Evolutionary conservation across 2,888 invertebrate genomes (phyloP).

Genomic region (Malthinus seriepunctatus): DNA sequence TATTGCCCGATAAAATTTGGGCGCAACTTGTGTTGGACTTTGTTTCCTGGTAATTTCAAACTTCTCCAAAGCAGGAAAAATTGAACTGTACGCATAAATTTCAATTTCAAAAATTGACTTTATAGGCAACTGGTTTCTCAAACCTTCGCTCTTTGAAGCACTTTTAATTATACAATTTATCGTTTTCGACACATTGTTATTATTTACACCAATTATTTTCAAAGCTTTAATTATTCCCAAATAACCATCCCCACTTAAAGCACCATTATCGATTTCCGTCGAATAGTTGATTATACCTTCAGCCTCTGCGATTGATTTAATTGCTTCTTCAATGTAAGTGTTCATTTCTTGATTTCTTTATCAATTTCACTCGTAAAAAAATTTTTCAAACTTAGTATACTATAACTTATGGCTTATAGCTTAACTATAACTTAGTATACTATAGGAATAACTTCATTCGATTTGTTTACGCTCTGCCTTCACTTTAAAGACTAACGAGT

Average conservation of each 20-base stretch:
- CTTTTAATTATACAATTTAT: slow-evolving; percentile 12
- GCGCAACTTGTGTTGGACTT: slow-evolving; percentile 11
- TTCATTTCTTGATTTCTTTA: no score
- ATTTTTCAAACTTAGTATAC: no score
- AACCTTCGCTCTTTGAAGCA: background rate
- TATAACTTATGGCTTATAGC: no score
- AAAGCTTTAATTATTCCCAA: background rate
- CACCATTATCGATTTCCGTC: background rate
- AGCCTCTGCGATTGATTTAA: no score
- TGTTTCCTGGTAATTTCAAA: slow-evolving; percentile 27
- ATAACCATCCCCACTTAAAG: background rate
- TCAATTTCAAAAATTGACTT: slow-evolving; percentile 29
- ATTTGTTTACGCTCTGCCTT: no score
- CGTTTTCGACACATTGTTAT: background rate
- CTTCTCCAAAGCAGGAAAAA: slow-evolving; percentile 26
- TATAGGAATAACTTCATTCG: no score
- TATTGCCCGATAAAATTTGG: slow-evolving; percentile 26
- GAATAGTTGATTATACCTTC: no score
- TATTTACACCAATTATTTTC: background rate
- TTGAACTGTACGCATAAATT: slow-evolving; percentile 29
- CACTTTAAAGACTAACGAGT: no score
- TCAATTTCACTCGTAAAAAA: no score
- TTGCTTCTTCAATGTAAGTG: no score
- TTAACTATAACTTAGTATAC: no score
- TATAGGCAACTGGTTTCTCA: slow-evolving; percentile 23